Conservation (phyloP, 2,888 invertebrate genomes). For the Timema podura region DNA sequence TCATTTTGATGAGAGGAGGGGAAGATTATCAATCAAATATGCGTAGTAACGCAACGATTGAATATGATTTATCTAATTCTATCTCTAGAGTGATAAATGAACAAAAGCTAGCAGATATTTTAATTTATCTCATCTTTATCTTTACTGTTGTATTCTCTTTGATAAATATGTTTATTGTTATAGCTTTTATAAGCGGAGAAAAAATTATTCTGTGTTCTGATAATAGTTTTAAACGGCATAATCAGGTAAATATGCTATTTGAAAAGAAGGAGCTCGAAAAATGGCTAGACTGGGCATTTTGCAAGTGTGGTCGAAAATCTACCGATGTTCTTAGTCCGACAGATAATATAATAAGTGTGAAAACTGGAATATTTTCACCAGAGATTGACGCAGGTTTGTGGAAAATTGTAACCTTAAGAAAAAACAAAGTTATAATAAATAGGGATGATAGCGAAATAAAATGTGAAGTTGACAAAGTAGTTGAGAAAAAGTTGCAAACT, state of each 20-base stretch:
- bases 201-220: background rate
- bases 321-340: too few species aligned
- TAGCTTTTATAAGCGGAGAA: background rate
- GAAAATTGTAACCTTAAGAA: background rate
- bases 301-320: background rate
- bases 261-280: constrained; percentile 7
- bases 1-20: background rate
- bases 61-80: background rate
- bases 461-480: too few species aligned
- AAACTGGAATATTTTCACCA: background rate
- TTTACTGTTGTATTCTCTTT: constrained; percentile 2
- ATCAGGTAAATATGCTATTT: background rate
- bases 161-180: background rate
- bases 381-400: background rate
- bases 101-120: background rate
- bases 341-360: background rate
- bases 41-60: background rate
- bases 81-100: background rate
- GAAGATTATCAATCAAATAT: background rate
- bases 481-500: too few species aligned
- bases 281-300: constrained; percentile 3
- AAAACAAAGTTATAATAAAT: background rate
- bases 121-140: background rate
- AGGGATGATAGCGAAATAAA: too few species aligned
- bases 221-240: background rate